These are phyloP conservation scores for Cheilosia soror DNA, from an alignment of 2,888 invertebrate species.

Conservation along the genomic window DNA sequence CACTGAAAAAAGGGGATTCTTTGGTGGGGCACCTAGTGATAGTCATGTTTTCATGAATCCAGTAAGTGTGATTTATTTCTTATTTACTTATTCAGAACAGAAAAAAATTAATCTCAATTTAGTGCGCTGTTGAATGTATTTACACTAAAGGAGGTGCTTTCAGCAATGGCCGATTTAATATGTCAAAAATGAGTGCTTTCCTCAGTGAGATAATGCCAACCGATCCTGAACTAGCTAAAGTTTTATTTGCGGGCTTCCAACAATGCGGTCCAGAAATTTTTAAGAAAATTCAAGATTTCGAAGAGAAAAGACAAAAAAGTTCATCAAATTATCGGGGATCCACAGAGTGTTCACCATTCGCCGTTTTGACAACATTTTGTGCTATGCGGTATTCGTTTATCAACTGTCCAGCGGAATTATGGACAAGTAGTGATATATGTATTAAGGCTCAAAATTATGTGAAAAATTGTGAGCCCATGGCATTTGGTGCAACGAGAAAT, in stretches of 20 bases:
- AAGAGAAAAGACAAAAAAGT: not conserved
- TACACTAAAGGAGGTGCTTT: conserved; percentile 36
- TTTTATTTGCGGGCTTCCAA: conserved; percentile 27
- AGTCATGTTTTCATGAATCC: conserved; percentile 41
- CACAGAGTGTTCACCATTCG: conserved; percentile 41
- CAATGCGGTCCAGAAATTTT: conserved; percentile 21
- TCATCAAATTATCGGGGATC: not conserved
- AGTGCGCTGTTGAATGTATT: conserved; percentile 59
- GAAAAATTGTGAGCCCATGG: conserved; percentile 42
- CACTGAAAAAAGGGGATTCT: conserved; percentile 3
- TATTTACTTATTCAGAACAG: too few species aligned
- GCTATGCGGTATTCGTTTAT: conserved; percentile 44
- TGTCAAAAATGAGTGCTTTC: conserved; percentile 2
- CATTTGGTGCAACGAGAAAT: conserved; percentile 6
- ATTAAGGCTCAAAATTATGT: conserved; percentile 37
- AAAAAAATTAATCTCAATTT: not conserved
- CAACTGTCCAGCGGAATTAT: conserved; percentile 40
- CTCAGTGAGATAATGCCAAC: conserved; percentile 35
- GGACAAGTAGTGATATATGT: conserved; percentile 35
- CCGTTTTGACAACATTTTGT: conserved; percentile 35
- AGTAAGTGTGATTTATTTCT: conserved; percentile 14
- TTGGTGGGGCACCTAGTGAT: not conserved
- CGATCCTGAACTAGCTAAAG: not conserved
- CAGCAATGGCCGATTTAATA: conserved; percentile 26
- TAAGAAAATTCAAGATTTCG: conserved; percentile 38